phyloP scores from a whole-genome alignment of 64 coral and sea anemone species.

The Porites lutea region DNA sequence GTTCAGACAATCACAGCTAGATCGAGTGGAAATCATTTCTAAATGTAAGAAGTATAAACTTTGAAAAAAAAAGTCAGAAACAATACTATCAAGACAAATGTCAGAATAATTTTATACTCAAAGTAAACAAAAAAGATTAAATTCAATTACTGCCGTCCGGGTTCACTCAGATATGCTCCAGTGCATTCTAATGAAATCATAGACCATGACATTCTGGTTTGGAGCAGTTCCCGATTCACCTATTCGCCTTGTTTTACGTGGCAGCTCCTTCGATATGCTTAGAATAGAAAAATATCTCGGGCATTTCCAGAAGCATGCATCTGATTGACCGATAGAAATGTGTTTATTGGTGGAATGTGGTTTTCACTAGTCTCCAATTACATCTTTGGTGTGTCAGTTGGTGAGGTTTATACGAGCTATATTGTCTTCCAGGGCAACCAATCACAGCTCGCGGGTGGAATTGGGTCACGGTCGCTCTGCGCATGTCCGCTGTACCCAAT shows the following conservation, averaged over 20 bases:
- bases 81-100: constrained; percentile 45
- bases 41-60: not conserved
- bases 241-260: not conserved
- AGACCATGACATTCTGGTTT: constrained; percentile 22
- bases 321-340: constrained; percentile 43
- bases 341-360: constrained; percentile 37
- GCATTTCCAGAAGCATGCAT: constrained; percentile 1
- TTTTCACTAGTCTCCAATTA: constrained; percentile 36
- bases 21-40: not conserved
- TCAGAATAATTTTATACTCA: constrained; percentile 40
- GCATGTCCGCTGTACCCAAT: constrained; percentile 78
- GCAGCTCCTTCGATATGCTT: not conserved
- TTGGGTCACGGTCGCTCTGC: constrained; percentile 56
- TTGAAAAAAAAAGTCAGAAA: not conserved
- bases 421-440: constrained; percentile 60
- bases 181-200: constrained; percentile 16
- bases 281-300: not conserved
- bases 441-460: constrained; percentile 86
- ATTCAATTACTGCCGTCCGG: constrained; percentile 46
- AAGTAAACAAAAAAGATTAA: constrained; percentile 50
- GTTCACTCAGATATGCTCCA: constrained; percentile 31
- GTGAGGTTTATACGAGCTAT: constrained; percentile 18
- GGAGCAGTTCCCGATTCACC: not conserved
- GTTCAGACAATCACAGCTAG: not conserved
- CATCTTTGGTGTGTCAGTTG: constrained; percentile 47